Evolutionary conservation across 2,113 vertebrate genomes (phyloP), one percentile per base, ranked within the genome.

Genomic region (Pyrgilauda ruficollis): DNA sequence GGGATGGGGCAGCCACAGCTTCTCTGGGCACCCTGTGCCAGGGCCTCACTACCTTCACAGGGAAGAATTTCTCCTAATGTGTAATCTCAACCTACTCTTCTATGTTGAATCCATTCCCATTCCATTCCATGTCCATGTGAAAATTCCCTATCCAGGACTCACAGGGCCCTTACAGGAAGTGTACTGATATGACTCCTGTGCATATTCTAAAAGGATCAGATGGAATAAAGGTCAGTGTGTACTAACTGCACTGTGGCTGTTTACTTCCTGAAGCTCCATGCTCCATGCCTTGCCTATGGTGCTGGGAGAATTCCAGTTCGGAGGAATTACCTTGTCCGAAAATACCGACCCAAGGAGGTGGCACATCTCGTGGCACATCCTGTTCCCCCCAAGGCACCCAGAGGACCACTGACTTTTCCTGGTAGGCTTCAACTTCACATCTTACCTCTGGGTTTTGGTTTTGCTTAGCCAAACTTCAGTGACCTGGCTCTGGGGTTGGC

Each of bases 191-290:
- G 28, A 18, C 27, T 84, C 9, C 64, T 76, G n/a, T 84, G 26
- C 5, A 5, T 64, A 66, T 86, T 67, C 82, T 66, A 1, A 84
- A 69, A 86, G 43, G 87, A 90, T 91, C 61, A 46, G 81, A 41
- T 82, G 79, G 69, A 66, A 23, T 47, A 12, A 47, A 87, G 47
- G 59, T 84, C 86, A 70, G 26, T 80, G 15, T 80, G 53, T 86
- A 49, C 44, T 55, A 52, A 62, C 20, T 89, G 87, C 62, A 33
- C 26, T 83, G 83, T 78, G 66, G 46, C 75, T 90, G 26, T 76
- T 94, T 79, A 43, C 37, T 94, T 82, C 93, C 89, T 78, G 46
- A 69, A 99, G 98, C 91, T 98, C 67, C 97, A 92, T 30, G 37
- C 82, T 76, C 98, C 97, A 74, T 97, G 41, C 74, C 92, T 85